Evolutionary conservation across 2,888 invertebrate species (phyloP), one percentile per base, ranked within the genome.

Genomic region (Phaedon cochleariae): DNA sequence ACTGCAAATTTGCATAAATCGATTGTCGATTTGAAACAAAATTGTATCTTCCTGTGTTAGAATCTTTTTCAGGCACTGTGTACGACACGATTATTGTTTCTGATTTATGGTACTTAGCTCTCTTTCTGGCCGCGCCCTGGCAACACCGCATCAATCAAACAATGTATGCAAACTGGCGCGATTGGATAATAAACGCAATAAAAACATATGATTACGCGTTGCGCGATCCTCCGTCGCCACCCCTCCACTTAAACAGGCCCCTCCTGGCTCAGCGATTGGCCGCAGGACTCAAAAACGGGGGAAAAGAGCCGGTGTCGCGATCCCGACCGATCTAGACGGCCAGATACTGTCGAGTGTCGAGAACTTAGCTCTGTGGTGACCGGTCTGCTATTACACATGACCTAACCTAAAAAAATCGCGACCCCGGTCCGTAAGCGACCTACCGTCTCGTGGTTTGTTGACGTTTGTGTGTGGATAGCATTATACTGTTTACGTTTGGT

Each of bases 161-260:
- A 76, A 72, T 76, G 77, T 78, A 77, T 76, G 74, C 73, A 73
- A 73, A 69, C 68, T 62, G 72, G 74, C 75, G 73, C 76, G 76
- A 81, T 81, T 80, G 82, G 81, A 81, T 81, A 81, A 79, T 78
- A 76, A 75, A 74, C 71, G 76, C 77, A 80, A 81, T 80, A 81
- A 82, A 81, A 82, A 77, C 80, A 76, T 81, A 80, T 82, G 78
- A 81, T 82, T 82, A 81, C 74, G 74, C 73, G 70, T 67, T 64
- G 70, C 71, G 64, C 73, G 72, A 69, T 64, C 70, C 70, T 64
- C 72, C 73, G 69, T 74, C 76, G 79, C 79, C 80, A 76, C 80
- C 82, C 79, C 80, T 75, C 80, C 79, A 77, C 77, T 77, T 76
- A 70, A 69, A 65, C 71, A 77, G 73, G 80, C 83, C 79, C 80